Conservation (phyloP, 1,140 invertebrate species). For the Aphidius ervi region DNA sequence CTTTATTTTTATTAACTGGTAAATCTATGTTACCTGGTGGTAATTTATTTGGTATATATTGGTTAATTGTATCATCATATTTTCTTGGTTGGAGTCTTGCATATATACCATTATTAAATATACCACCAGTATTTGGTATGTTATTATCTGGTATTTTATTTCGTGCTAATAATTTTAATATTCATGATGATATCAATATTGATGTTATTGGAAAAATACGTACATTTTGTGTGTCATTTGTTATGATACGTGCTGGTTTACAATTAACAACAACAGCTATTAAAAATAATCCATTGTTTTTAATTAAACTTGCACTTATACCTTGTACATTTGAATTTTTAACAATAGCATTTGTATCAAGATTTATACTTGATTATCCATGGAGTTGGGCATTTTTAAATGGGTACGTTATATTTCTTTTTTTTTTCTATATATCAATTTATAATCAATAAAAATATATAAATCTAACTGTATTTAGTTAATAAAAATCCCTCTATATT, state of each 20-base stretch:
- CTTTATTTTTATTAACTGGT: slow-evolving; percentile 37
- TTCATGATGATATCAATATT: slow-evolving; percentile 35
- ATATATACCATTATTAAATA: slow-evolving; percentile 37
- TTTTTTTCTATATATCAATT: neutral
- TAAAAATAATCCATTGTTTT: slow-evolving; percentile 31
- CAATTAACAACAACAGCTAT: slow-evolving; percentile 40
- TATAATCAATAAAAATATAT: too few relatives aligned
- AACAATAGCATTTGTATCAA: slow-evolving; percentile 27
- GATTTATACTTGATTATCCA: slow-evolving; percentile 35
- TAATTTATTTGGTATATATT: slow-evolving; percentile 35
- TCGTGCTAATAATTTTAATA: slow-evolving; percentile 36
- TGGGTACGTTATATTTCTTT: slow-evolving; percentile 32
- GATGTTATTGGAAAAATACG: slow-evolving; percentile 35
- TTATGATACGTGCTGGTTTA: slow-evolving; percentile 43
- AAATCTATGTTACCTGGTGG: slow-evolving; percentile 36
- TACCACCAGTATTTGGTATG: slow-evolving; percentile 49
- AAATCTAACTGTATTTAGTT: neutral
- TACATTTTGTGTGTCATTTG: slow-evolving; percentile 42
- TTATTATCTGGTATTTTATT: slow-evolving; percentile 45
- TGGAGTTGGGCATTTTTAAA: slow-evolving; percentile 45
- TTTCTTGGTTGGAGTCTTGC: slow-evolving; percentile 38
- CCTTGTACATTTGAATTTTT: slow-evolving; percentile 42
- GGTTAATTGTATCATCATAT: slow-evolving; percentile 34
- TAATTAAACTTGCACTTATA: slow-evolving; percentile 37
- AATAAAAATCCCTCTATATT: too few relatives aligned